A percentile compares a stretch with the other conserved stretches of the same genome.
Evolutionary conservation across 2,113 vertebrate genomes (phyloP).

Genomic region (Callospermophilus lateralis): DNA sequence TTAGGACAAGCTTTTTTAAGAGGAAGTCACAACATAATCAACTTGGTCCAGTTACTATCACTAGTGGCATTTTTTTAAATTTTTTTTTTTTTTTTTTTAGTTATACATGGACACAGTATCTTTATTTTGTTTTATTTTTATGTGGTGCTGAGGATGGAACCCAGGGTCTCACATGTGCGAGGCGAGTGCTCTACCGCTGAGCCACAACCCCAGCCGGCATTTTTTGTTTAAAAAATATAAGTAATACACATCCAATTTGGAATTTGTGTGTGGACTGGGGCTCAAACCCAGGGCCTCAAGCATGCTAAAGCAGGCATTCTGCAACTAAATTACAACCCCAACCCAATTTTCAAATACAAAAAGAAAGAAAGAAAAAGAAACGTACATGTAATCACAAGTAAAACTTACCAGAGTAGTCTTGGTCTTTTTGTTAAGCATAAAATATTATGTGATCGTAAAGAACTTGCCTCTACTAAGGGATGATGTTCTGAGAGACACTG

Average conservation of each 20-base stretch:
- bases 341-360: neutral
- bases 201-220: too few relatives aligned
- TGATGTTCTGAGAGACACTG: neutral
- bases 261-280: neutral
- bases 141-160: too few relatives aligned
- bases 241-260: neutral
- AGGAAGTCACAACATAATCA: conserved; percentile 48
- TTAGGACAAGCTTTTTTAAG: conserved; percentile 49
- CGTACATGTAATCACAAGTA: neutral
- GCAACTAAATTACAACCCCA: neutral
- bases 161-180: too few relatives aligned
- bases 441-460: neutral
- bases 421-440: conserved; percentile 37
- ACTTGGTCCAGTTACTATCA: conserved; percentile 31
- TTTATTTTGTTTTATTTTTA: too few relatives aligned
- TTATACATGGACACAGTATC: too few relatives aligned
- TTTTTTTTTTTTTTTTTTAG: too few relatives aligned
- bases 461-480: conserved; percentile 9
- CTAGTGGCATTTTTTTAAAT: neutral
- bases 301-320: neutral
- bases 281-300: neutral
- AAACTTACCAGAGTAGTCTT: neutral
- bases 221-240: neutral
- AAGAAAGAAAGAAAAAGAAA: conserved; percentile 25
- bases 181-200: too few relatives aligned